Evolutionary conservation across 2,888 invertebrate genomes (phyloP), one percentile per base, ranked within the genome.

Genomic region (Allophyes oxyacanthae): DNA sequence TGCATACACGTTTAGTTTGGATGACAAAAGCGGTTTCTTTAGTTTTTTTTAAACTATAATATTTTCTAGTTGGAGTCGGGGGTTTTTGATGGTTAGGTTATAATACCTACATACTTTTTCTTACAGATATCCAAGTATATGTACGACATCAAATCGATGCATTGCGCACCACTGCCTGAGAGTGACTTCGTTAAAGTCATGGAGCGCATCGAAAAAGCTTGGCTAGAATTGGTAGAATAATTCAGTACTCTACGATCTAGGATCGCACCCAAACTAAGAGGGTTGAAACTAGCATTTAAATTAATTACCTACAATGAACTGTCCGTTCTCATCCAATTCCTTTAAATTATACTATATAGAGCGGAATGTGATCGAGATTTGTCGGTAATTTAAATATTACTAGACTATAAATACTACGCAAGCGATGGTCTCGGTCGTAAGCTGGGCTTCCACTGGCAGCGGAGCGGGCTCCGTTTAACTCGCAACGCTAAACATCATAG

Each of bases 111-210:
- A 25, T 25, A 25, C 3, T 87, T 92, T 93, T 56, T n/a, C 88
- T 93, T 56, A n/a, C 88, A 98, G 97, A 96, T 97, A 42, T 93
- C 94, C 40, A 96, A 96, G 81, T 96, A 98, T 89, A 95, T 98
- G 95, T 95, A 95, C 51, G 98, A 99, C 88, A 98, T 95, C 85
- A 96, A 96, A 73, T 96, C 98, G 0, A 96, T 97, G 1, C 99
- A 99, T 88, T 99, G 99, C 92, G 96, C 96, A 6, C 97, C 97
- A 25, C 92, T 99, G 58, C 97, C 97, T 0, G 90, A 94, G 4
- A 95, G 95, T 6, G 86, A 86, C 38, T 95, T 95, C 58, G 0
- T 13, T 2, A 9, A 6, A 6, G 37, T 76, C 0, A 72, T 75
- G 72, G 34, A 63, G 0, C 64, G 54, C 0, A 5, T 66, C 13